Evolutionary conservation across 1,140 invertebrate genomes (phyloP).

Genomic region (Leptinotarsa lineolata): DNA sequence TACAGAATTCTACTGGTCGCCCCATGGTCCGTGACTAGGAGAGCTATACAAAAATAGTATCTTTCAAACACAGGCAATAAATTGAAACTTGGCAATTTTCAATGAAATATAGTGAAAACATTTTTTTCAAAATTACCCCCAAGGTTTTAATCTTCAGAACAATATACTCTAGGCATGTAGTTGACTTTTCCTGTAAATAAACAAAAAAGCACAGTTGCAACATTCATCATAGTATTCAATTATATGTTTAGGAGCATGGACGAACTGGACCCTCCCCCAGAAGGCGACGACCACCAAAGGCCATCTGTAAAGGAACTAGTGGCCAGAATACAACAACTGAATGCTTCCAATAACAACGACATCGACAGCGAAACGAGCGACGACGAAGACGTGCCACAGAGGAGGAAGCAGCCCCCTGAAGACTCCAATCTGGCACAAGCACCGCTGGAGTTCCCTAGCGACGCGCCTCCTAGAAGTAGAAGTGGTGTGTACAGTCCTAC

Average conservation of each 20-base stretch:
- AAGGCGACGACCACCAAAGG: slow-evolving; percentile 50
- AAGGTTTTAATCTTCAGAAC: no score
- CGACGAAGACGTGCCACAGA: slow-evolving; percentile 62
- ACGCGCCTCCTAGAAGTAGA: slow-evolving; percentile 58
- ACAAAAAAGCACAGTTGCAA: not conserved
- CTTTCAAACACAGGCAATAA: no score
- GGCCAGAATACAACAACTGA: slow-evolving; percentile 60
- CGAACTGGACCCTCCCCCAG: slow-evolving; percentile 51
- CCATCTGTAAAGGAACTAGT: slow-evolving; percentile 65
- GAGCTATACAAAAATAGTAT: no score
- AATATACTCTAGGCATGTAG: no score
- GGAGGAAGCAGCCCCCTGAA: slow-evolving; percentile 60
- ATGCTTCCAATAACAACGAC: slow-evolving; percentile 33
- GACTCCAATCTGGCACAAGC: slow-evolving; percentile 59
- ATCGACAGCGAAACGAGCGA: slow-evolving; percentile 60
- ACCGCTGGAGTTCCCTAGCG: slow-evolving; percentile 49
- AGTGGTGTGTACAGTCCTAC: slow-evolving; percentile 53
- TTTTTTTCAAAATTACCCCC: no score
- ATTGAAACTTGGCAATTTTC: no score
- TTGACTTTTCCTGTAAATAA: not conserved
- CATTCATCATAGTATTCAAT: not conserved
- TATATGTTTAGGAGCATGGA: slow-evolving; percentile 52
- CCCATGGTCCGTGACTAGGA: no score
- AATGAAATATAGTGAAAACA: no score
- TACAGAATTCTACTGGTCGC: no score